Percentiles rank a stretch among this genome's conserved stretches.
These are phyloP conservation scores for Otolemur crassicaudatus DNA, from an alignment of 2,797 vertebrate species.

Conservation along the genomic window DNA sequence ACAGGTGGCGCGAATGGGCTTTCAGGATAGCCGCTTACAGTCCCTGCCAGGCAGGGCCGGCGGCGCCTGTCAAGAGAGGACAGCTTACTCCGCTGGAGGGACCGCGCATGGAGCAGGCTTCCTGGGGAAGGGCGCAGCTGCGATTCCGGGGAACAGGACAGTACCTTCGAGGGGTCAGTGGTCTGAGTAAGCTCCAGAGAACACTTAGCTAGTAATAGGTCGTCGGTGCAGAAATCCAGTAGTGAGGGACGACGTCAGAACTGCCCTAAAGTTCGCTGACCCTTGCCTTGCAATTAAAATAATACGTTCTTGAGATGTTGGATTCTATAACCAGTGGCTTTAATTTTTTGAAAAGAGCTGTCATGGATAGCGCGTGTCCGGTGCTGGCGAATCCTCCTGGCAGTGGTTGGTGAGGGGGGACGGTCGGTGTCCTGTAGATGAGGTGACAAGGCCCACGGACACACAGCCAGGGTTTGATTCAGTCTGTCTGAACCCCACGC, in stretches of 20 bases:
- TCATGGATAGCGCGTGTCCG: rapidly evolving
- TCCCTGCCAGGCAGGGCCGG: too few relatives aligned
- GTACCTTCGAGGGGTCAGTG: too few relatives aligned
- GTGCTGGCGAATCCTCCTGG: background rate
- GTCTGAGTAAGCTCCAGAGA: too few relatives aligned
- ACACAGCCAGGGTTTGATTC: background rate
- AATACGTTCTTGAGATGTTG: background rate
- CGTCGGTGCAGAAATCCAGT: background rate
- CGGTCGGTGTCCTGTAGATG: background rate
- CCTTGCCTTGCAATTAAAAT: background rate
- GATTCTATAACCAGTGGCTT: background rate
- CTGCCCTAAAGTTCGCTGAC: background rate
- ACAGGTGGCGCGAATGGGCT: too few relatives aligned
- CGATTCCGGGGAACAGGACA: too few relatives aligned
- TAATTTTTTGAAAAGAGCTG: background rate
- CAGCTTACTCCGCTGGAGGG: too few relatives aligned
- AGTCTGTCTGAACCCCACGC: background rate
- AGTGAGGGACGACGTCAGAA: background rate
- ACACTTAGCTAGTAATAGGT: too few relatives aligned
- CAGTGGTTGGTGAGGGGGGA: background rate
- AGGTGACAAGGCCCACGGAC: background rate
- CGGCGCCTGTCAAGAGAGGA: too few relatives aligned
- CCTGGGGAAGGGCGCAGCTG: too few relatives aligned
- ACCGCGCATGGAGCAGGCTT: too few relatives aligned
- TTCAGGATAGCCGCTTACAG: too few relatives aligned